Percentiles rank a stretch among this genome's conserved stretches.
Evolutionary conservation across 1,140 invertebrate species (phyloP).

Genomic region (Aphaenogaster rudis): DNA sequence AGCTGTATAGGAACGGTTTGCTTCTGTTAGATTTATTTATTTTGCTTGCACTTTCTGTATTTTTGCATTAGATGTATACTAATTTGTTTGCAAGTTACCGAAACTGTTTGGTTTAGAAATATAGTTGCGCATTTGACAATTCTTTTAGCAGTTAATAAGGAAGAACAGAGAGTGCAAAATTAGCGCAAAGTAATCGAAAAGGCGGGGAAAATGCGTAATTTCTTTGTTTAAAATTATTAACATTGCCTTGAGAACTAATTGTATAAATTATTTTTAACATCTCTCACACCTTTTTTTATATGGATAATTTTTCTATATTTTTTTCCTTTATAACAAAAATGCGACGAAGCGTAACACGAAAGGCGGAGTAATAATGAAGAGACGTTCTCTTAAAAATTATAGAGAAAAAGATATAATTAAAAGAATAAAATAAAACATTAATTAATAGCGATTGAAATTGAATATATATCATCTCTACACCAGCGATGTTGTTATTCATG

Average conservation of each 20-base stretch:
- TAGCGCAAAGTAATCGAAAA: not conserved
- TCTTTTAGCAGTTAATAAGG: not conserved
- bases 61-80: not conserved
- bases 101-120: not conserved
- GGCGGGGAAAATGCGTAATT: not conserved
- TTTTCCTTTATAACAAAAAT: not conserved
- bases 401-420: conserved; percentile 6
- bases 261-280: conserved; percentile 4
- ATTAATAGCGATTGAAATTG: conserved; percentile 3
- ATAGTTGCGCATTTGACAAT: not conserved
- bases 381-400: conserved; percentile 10
- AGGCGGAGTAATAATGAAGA: not conserved
- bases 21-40: conserved; percentile 10
- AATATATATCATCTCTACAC: conserved; percentile 7
- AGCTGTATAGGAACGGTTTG: conserved; percentile 13
- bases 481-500: not conserved
- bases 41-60: conserved; percentile 20
- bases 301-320: not conserved
- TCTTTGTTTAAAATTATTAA: not conserved
- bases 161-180: not conserved
- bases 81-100: not conserved
- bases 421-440: conserved; percentile 25
- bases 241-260: not conserved
- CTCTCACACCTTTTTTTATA: conserved; percentile 1
- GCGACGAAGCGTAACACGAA: not conserved